These are phyloP conservation scores for Bostrychus sinensis DNA, from an alignment of 2,113 vertebrate genomes.

Conservation along the genomic window DNA sequence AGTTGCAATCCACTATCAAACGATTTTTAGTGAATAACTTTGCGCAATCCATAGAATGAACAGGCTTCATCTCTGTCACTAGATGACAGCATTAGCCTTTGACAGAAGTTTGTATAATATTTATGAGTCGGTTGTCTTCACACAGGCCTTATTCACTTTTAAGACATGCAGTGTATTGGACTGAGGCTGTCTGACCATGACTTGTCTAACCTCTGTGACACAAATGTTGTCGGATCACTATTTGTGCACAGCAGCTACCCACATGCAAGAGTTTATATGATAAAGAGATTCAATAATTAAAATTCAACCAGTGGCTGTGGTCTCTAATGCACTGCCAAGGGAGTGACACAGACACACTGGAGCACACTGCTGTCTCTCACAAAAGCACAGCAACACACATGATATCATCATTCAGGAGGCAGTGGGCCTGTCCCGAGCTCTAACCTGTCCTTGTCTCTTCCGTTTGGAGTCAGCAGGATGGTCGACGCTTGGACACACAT, in stretches of 20 bases:
- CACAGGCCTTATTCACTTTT: background rate
- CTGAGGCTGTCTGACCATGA: constrained; percentile 31
- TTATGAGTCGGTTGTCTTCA: background rate
- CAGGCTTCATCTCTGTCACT: too few relatives aligned
- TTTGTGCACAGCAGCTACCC: background rate
- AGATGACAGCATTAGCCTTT: too few relatives aligned
- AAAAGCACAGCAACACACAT: background rate
- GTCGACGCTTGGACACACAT: background rate
- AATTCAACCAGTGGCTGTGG: constrained; percentile 49
- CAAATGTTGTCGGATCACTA: background rate
- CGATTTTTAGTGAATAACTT: too few relatives aligned
- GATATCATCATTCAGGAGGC: constrained; percentile 64
- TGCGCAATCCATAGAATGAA: too few relatives aligned
- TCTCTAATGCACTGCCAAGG: constrained; percentile 40
- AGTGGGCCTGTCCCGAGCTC: constrained; percentile 44
- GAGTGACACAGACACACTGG: constrained; percentile 14
- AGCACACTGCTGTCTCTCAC: constrained; percentile 2
- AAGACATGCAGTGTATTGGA: background rate
- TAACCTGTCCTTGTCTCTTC: constrained; percentile 66
- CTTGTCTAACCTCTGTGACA: constrained; percentile 18
- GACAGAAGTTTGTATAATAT: background rate
- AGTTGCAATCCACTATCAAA: too few relatives aligned
- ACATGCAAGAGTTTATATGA: background rate
- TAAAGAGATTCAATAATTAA: constrained; percentile 30
- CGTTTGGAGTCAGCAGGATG: constrained; percentile 60